Evolutionary conservation across 2,888 invertebrate genomes (phyloP).

Genomic region (Chloroclystis v-ata): DNA sequence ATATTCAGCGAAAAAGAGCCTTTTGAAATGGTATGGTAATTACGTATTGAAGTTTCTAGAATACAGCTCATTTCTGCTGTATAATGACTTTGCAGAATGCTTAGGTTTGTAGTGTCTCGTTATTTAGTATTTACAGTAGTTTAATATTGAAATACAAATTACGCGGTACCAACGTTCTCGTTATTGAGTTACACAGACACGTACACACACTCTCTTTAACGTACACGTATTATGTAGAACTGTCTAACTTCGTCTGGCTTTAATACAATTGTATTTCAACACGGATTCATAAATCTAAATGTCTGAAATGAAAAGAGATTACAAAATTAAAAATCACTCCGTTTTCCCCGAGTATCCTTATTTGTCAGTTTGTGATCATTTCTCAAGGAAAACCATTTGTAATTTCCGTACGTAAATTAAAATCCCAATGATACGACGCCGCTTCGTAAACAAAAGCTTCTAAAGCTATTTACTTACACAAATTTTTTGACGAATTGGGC

Average conservation of each 20-base stretch:
- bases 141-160: too few relatives aligned
- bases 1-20: conserved; percentile 41
- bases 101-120: conserved; percentile 7
- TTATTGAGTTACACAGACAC: too few relatives aligned
- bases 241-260: too few relatives aligned
- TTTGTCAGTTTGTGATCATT: neutral
- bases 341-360: too few relatives aligned
- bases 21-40: conserved; percentile 39
- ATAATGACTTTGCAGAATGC: neutral
- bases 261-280: too few relatives aligned
- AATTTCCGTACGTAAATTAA: neutral
- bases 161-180: too few relatives aligned
- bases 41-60: conserved; percentile 5
- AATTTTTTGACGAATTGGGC: conserved; percentile 7
- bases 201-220: too few relatives aligned
- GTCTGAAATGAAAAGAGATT: too few relatives aligned
- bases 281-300: too few relatives aligned
- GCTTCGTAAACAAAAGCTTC: conserved; percentile 4
- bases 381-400: neutral
- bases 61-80: conserved; percentile 19
- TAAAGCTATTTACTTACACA: neutral
- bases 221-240: too few relatives aligned
- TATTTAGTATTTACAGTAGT: neutral
- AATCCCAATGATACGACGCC: neutral
- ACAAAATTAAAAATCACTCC: neutral